Base-by-base conservation (phyloP, 2,888 invertebrate species). In the Chrysomela aeneicollis region DNA sequence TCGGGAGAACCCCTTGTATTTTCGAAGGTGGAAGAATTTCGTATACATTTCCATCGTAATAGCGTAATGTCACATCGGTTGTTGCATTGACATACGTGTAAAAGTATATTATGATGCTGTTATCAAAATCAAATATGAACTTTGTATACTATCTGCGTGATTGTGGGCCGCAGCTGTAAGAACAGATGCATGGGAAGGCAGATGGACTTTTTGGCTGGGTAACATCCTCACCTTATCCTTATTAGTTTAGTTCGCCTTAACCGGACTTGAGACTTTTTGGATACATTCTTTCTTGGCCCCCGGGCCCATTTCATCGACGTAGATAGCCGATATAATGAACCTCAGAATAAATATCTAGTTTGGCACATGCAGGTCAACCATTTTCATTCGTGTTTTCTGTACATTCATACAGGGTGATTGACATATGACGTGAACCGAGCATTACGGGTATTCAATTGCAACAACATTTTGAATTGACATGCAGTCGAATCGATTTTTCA, bases 161-260 rank as follows among this genome's bases (percentile, higher is more conserved):
- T 78, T 77, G 76, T 77, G 72, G 17, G 37, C 72, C 64, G 79
- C 79, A 79, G 79, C 78, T 79, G 79, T 77, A 76, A 69, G 75
- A 76, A 77, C 78, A 77, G 79, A 78, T 78, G 76, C 75, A 65
- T 72, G 70, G 64, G 69, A 73, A 74, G 72, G 76, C 75, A 78
- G 76, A 77, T 78, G 78, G 76, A 77, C 76, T 65, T 66, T 52
- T 42, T 6, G 61, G 63, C 64, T 69, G 61, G 60, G 32, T 64
- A 68, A 68, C 68, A 66, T 68, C 68, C 68, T 68, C 64, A 69
- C 68, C 61, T 69, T 69, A 69, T 69, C 68, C 68, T 66, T 67
- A 66, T 64, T 69, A 66, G 66, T 69, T 69, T 64, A 67, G 61
- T 60, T 46, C 66, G 61, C 66, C 58, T 66, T 59, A 69, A 61